Conservation (phyloP, 2,888 invertebrate species). For the Ametastegia equiseti region DNA sequence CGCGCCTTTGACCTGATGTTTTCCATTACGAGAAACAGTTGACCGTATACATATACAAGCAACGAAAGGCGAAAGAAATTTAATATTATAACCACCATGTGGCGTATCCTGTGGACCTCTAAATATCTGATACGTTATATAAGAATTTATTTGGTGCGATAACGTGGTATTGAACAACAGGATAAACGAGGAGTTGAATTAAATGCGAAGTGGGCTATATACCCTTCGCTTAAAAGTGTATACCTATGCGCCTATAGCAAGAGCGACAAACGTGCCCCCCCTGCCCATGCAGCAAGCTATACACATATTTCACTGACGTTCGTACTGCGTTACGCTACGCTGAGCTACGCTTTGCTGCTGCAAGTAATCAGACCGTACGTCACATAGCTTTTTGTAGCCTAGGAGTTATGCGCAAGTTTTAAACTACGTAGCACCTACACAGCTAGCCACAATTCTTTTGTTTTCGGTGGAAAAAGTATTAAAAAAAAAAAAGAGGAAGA, state of each 20-base stretch:
- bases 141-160: background rate
- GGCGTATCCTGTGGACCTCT: background rate
- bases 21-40: background rate
- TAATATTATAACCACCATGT: too few relatives aligned
- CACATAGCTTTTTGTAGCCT: slow-evolving; percentile 31
- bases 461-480: background rate
- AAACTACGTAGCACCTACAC: slow-evolving; percentile 9
- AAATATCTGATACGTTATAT: background rate
- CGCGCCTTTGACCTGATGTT: background rate
- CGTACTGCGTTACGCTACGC: slow-evolving; percentile 27
- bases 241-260: background rate
- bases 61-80: background rate
- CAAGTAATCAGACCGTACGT: slow-evolving; percentile 45
- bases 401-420: slow-evolving; percentile 26
- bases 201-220: slow-evolving; percentile 4
- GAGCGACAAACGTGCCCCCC: background rate
- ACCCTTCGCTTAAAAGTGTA: background rate
- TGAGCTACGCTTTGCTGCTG: slow-evolving; percentile 23
- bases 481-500: background rate
- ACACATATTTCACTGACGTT: slow-evolving; percentile 40
- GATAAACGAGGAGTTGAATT: background rate
- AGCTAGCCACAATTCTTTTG: background rate
- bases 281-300: background rate
- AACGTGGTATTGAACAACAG: background rate
- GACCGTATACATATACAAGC: background rate